Evolutionary conservation across 2,888 invertebrate species (phyloP).

Genomic region (Polydrusus pterygomalis): DNA sequence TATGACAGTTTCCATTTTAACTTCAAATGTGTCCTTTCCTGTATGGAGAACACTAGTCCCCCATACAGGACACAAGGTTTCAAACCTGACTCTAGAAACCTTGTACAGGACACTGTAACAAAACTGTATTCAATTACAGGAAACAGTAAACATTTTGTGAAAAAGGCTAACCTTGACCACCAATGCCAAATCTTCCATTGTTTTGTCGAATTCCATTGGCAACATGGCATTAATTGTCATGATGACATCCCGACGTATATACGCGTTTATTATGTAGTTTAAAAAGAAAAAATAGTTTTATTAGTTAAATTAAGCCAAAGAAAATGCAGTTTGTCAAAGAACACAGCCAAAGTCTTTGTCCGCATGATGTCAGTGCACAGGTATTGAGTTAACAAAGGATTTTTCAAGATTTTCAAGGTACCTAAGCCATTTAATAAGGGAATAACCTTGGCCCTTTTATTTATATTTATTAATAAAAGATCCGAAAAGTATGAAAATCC

Average conservation of each 20-base stretch:
- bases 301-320: constrained; percentile 50
- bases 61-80: too few relatives aligned
- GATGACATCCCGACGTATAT: constrained; percentile 33
- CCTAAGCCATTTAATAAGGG: constrained; percentile 23
- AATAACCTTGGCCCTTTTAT: constrained; percentile 45
- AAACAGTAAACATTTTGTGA: neutral
- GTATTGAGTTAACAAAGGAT: constrained; percentile 41
- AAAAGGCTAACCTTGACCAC: neutral
- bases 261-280: constrained; percentile 41
- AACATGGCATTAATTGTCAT: constrained; percentile 14
- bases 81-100: too few relatives aligned
- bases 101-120: neutral
- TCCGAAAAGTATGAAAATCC: constrained; percentile 1
- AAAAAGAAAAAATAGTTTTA: constrained; percentile 46
- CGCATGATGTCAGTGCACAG: constrained; percentile 12
- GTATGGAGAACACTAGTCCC: too few relatives aligned
- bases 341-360: constrained; percentile 37
- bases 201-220: neutral
- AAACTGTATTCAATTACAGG: too few relatives aligned
- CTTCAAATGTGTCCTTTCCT: too few relatives aligned
- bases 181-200: constrained; percentile 7
- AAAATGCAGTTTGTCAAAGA: constrained; percentile 47
- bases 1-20: too few relatives aligned
- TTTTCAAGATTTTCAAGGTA: constrained; percentile 24
- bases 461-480: constrained; percentile 41